Evolutionary conservation across 2,888 invertebrate genomes (phyloP).

Genomic region (Epinotia demarniana): DNA sequence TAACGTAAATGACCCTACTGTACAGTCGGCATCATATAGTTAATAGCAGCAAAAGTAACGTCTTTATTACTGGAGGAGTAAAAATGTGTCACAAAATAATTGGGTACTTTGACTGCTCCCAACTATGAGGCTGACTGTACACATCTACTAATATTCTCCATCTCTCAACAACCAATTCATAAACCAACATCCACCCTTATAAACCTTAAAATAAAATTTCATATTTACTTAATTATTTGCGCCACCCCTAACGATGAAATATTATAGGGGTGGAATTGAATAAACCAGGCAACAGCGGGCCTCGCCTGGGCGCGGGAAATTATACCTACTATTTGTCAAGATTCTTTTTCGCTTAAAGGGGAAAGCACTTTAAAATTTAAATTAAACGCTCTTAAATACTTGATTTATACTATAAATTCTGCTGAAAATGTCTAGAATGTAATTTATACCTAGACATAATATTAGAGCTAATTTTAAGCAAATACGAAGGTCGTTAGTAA

Average conservation of each 20-base stretch:
- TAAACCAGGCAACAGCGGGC: slow-evolving; percentile 26
- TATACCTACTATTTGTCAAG: slow-evolving; percentile 45
- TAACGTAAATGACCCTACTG: background rate
- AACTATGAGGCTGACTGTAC: background rate
- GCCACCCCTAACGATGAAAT: slow-evolving; percentile 40
- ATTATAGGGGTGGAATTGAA: slow-evolving; percentile 44
- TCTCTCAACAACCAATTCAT: slow-evolving; percentile 9
- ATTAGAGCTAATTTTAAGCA: background rate
- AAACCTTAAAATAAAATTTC: slow-evolving; percentile 21
- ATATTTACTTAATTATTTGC: slow-evolving; percentile 37
- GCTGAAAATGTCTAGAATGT: background rate
- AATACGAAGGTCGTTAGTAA: slow-evolving; percentile 8
- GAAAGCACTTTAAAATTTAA: slow-evolving; percentile 38
- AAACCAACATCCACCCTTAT: slow-evolving; percentile 12
- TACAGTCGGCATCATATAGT: too few relatives aligned
- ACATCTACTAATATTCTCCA: background rate
- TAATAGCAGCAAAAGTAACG: too few relatives aligned
- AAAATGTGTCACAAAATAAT: too few relatives aligned
- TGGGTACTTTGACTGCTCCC: too few relatives aligned
- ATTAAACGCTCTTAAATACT: slow-evolving; percentile 38
- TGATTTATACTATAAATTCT: background rate
- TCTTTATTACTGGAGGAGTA: too few relatives aligned
- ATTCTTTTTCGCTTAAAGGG: slow-evolving; percentile 41
- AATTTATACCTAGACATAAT: slow-evolving; percentile 3
- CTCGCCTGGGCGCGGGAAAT: slow-evolving; percentile 28